These are phyloP conservation scores for Aurelia sp. DNA, from an alignment of 30 jellyfish, hydroid and myxozoan genomes.

Conservation along the genomic window DNA sequence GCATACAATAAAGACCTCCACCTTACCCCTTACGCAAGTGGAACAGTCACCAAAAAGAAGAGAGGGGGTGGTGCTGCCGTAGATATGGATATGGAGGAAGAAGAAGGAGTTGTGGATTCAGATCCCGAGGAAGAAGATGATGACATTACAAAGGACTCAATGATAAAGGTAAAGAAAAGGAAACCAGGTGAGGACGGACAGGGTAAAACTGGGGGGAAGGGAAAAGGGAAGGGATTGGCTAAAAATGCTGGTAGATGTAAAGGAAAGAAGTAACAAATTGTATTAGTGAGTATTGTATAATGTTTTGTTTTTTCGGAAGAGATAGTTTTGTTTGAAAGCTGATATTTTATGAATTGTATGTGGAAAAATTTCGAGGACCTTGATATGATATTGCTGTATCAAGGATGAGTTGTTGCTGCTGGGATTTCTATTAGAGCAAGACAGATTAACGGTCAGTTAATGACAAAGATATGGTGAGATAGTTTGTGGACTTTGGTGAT, in stretches of 20 bases:
- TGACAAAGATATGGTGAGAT: too few relatives aligned
- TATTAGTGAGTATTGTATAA: too few relatives aligned
- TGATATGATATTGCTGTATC: too few relatives aligned
- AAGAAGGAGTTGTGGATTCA: conserved; percentile 3
- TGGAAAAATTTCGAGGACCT: too few relatives aligned
- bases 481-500: too few relatives aligned
- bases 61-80: conserved; percentile 37
- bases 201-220: conserved; percentile 30
- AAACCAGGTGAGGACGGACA: conserved; percentile 56
- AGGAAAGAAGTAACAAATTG: conserved; percentile 28
- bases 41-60: conserved; percentile 67
- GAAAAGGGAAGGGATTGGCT: conserved; percentile 11
- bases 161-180: conserved; percentile 53
- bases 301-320: too few relatives aligned
- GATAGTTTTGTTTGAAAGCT: too few relatives aligned
- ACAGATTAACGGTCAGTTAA: too few relatives aligned
- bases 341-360: too few relatives aligned
- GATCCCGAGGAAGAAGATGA: conserved; percentile 65
- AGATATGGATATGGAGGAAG: conserved; percentile 47
- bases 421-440: too few relatives aligned
- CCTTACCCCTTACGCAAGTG: conserved; percentile 79
- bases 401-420: too few relatives aligned
- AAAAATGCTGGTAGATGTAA: conserved; percentile 48
- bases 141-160: conserved; percentile 74
- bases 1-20: conserved; percentile 88